Evolutionary conservation across 1,140 invertebrate genomes (phyloP).

Genomic region (Oreohelix idahoensis): DNA sequence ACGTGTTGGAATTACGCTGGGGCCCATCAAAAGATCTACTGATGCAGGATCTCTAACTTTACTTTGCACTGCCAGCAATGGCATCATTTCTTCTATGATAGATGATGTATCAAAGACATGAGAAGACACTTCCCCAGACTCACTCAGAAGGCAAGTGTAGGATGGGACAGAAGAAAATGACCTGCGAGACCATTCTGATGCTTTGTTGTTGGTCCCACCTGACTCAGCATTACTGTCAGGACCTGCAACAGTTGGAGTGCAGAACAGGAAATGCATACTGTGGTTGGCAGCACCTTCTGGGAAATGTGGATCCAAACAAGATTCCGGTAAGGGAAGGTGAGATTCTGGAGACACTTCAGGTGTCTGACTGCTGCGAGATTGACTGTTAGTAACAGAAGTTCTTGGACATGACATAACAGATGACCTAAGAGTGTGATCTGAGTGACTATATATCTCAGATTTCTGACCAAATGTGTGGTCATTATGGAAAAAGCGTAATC

Average conservation of each 20-base stretch:
- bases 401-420: slow-evolving; percentile 6
- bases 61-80: not conserved
- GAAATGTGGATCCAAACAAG: not conserved
- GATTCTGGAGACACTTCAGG: not conserved
- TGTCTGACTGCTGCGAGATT: not conserved
- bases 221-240: not conserved
- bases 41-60: not conserved
- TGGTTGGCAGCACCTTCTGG: not conserved
- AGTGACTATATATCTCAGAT: not conserved
- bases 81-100: slow-evolving; percentile 37
- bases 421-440: not conserved
- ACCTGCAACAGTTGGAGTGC: not conserved
- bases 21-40: not conserved
- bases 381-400: not conserved
- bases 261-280: not conserved
- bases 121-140: slow-evolving; percentile 35
- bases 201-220: not conserved
- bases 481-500: not conserved
- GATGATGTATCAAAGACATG: slow-evolving; percentile 33
- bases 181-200: slow-evolving; percentile 16
- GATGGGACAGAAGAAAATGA: slow-evolving; percentile 39
- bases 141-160: slow-evolving; percentile 39
- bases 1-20: slow-evolving; percentile 8
- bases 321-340: not conserved
- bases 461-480: not conserved